Evolutionary conservation across 2,113 vertebrate genomes (phyloP).

Genomic region (Suncus etruscus): DNA sequence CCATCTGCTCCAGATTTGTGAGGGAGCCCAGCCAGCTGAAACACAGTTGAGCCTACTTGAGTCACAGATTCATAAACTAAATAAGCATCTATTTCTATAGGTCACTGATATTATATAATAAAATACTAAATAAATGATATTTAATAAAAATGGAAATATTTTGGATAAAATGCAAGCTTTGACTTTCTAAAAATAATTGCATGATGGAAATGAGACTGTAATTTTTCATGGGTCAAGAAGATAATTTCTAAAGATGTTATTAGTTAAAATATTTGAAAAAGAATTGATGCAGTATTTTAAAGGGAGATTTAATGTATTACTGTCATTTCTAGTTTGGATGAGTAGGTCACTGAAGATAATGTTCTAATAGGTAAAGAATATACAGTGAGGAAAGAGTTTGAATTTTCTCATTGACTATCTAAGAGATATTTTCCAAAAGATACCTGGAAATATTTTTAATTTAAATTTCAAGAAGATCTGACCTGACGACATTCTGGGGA

Average conservation of each 20-base stretch:
- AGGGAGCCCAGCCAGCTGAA: not conserved
- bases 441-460: not conserved
- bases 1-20: not conserved
- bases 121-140: not conserved
- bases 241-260: not conserved
- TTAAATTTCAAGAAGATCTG: not conserved
- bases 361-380: not conserved
- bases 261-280: not conserved
- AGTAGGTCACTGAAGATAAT: not conserved
- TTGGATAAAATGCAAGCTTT: not conserved
- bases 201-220: not conserved
- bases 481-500: not conserved
- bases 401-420: not conserved
- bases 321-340: not conserved
- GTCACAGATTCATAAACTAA: not conserved
- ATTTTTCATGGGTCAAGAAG: not conserved
- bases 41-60: not conserved
- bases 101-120: not conserved
- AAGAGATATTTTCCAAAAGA: not conserved
- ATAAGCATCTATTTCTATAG: not conserved
- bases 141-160: slow-evolving; percentile 33
- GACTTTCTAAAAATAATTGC: not conserved
- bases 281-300: not conserved
- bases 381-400: not conserved
- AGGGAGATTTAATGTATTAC: not conserved